Conservation (phyloP, 2,113 vertebrate species). For the Perognathus longimembris region DNA sequence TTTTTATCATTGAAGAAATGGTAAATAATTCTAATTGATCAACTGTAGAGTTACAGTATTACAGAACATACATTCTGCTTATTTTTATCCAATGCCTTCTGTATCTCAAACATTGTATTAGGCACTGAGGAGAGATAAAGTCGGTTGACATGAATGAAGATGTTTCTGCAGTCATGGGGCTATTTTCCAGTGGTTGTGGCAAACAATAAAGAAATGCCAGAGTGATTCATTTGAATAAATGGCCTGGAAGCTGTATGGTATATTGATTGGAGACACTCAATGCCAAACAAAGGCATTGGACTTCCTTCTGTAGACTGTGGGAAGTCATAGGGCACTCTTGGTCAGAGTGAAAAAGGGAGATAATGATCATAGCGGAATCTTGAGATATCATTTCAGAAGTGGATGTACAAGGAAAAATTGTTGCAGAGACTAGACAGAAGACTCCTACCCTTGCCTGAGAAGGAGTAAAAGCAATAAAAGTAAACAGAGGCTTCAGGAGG, state of each 20-base stretch:
- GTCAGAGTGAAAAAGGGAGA: not conserved
- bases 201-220: conserved; percentile 6
- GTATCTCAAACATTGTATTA: not conserved
- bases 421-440: not conserved
- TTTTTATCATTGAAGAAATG: not conserved
- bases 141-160: not conserved
- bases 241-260: not conserved
- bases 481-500: not conserved
- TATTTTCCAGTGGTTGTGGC: not conserved
- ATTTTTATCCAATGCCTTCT: not conserved
- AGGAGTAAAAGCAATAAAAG: not conserved
- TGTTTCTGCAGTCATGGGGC: not conserved
- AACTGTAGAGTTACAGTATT: not conserved
- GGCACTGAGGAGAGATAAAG: not conserved
- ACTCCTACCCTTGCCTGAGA: not conserved
- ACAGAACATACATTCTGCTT: not conserved
- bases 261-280: not conserved
- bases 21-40: not conserved
- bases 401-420: not conserved
- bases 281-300: not conserved
- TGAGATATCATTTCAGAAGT: not conserved
- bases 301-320: not conserved
- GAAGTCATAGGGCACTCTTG: not conserved
- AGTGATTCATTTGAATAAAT: not conserved
- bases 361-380: not conserved